Evolutionary conservation across 2,797 vertebrate genomes (phyloP).

Genomic region (Sarcoramphus papa): DNA sequence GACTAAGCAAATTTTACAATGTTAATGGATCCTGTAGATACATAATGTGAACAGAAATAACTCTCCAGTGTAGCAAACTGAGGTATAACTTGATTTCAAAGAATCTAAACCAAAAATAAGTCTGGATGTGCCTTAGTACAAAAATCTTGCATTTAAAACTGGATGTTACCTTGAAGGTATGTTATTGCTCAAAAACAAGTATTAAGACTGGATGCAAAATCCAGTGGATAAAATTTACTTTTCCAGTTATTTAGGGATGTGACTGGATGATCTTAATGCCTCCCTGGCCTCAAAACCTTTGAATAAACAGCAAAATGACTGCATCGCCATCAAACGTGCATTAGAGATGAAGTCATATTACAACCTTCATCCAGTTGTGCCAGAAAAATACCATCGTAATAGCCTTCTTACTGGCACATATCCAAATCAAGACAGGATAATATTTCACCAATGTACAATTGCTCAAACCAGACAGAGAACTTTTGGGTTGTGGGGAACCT

Average conservation of each 20-base stretch:
- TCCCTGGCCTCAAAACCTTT: slow-evolving; percentile 13
- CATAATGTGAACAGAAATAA: neutral
- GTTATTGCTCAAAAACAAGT: neutral
- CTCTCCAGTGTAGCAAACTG: neutral
- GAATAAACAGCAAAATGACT: slow-evolving; percentile 25
- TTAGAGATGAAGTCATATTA: slow-evolving; percentile 3
- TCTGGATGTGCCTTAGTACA: neutral
- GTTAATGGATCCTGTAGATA: neutral
- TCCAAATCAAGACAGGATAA: neutral
- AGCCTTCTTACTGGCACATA: neutral
- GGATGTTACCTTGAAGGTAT: neutral
- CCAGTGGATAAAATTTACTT: neutral
- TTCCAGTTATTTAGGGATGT: neutral
- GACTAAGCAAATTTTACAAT: neutral
- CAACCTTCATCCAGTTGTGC: neutral
- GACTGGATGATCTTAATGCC: neutral
- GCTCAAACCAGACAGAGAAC: neutral
- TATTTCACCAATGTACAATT: neutral
- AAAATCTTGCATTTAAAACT: neutral
- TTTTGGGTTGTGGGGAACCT: neutral
- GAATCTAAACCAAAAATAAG: neutral
- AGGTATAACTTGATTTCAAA: neutral
- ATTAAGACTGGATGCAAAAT: neutral
- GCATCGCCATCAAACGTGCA: neutral
- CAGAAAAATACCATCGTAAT: neutral